phyloP scores from a whole-genome alignment of 2,113 vertebrate genomes.

The Chlorodrepanis virens region DNA sequence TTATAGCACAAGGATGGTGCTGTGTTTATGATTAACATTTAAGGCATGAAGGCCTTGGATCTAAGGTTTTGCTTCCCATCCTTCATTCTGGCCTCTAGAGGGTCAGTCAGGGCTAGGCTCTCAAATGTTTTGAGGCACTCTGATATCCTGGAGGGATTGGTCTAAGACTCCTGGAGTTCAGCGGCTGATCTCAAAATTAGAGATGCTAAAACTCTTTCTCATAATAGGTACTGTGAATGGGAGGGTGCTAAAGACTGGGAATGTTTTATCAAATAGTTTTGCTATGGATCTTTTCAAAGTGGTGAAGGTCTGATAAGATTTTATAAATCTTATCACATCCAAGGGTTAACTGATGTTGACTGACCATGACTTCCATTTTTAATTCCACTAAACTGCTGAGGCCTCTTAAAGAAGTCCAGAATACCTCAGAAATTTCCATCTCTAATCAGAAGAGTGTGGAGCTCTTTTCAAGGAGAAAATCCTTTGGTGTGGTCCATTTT shows the following conservation, averaged over 20 bases:
- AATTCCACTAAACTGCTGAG: background rate
- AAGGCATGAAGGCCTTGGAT: background rate
- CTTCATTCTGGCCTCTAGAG: background rate
- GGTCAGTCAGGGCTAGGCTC: background rate
- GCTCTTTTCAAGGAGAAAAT: constrained; percentile 35
- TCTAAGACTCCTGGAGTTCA: background rate
- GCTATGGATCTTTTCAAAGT: background rate
- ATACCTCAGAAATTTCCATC: background rate
- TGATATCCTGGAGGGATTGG: background rate
- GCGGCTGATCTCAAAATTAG: background rate
- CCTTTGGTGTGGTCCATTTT: background rate
- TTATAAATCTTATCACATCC: background rate
- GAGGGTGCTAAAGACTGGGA: background rate
- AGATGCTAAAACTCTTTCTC: background rate
- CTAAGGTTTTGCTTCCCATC: background rate
- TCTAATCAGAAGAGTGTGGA: background rate
- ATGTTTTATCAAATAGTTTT: background rate
- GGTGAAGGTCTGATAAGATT: background rate
- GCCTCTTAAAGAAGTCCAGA: background rate
- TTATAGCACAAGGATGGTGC: background rate
- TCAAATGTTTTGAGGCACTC: background rate
- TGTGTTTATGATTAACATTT: background rate
- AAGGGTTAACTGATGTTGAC: background rate
- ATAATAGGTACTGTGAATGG: background rate
- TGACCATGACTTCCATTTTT: background rate